Base-by-base conservation (phyloP, 2,797 vertebrate species). In the Mycteria americana region DNA sequence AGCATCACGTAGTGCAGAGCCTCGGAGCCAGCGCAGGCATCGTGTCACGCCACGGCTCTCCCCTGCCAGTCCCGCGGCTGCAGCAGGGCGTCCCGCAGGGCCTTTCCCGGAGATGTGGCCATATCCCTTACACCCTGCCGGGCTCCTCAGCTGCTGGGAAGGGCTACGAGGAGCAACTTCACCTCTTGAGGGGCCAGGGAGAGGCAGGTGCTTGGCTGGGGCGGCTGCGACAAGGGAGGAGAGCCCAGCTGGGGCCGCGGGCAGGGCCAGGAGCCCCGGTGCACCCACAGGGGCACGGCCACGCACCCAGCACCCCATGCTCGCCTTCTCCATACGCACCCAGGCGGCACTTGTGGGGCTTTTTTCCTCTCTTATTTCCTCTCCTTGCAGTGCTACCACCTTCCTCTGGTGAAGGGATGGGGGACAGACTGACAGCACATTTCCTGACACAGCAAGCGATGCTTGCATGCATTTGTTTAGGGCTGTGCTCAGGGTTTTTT, bases 211-310 rank as follows among this genome's bases (percentile, higher is more conserved):
- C 21, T 76, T 9, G 4, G 31, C 37, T 60, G 25, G 4, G 54
- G 45, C 0, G 2, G 41, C 46, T 45, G 35, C 2, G 0, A 45
- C 8, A 21, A 8, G 3, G 24, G 8, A 62, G 17, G 8, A 74
- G 68, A 76, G 54, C 22, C 31, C 37, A 43, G 43, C 9, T 14
- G 15, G 21, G 35, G 23, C 24, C 0, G 0, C 0, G 0, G 35
- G 24, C 35, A 80, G n/a, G 17, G 53, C 13, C 57, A 53, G 43
- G 41, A 79, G 37, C 22, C 19, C 45, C 4, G 5, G 22, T 4
- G 6, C 41, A 48, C 37, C n/a, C 4, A 3, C 8, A 21, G 50
- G 18, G 65, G 23, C 39, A 72, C 0, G 1, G 56, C 31, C 62
- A 13, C 1, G 1, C 8, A 16, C 48, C 11, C n/a, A 53, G 56